Evolutionary conservation across 64 coral and sea anemone species (phyloP), one percentile per base, ranked within the genome.

Genomic region (Catalaphyllia jardinei): DNA sequence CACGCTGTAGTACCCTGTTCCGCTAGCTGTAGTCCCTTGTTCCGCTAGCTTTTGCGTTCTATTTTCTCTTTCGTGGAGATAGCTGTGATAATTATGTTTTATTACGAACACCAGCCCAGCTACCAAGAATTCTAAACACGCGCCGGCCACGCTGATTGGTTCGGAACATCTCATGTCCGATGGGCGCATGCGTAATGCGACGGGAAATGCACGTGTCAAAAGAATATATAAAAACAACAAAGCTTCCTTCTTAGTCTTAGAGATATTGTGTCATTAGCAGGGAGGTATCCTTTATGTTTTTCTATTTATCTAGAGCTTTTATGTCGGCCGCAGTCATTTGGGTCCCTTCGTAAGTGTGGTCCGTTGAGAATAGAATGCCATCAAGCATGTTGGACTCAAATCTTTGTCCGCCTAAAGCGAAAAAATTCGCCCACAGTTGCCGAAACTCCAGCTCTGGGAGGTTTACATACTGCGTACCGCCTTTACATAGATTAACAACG

Each of bases 171-270:
- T 90, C 83, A 93, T 89, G 76, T 90, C 82, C 88, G 54, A 79
- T 86, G 63, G 30, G 92, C 78, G 92, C 95, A 97, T 97, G 95
- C 95, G 91, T 79, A 91, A 75, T 93, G 86, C 67, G 67, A 97
- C 87, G 95, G 95, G 92, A 93, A 97, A 97, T 97, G 95, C 95
- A 97, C 95, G 95, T 97, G 95, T 97, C 91, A 97, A 97, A 97
- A 91, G 92, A 97, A 93, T 97, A 97, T 69, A 69, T 97, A 97
- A 97, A 97, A 97, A 97, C 95, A 97, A 97, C 95, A 97, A 97
- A 97, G 95, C 91, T 97, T 91, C 82, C 87, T 97, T 97, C 94
- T 97, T 94, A 86, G 92, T 91, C 95, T 93, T 91, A 93, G 92
- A 92, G 95, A 97, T 97, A 97, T 97, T 97, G 95, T 92, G 95